A percentile compares a stretch with the other conserved stretches of the same genome.
phyloP scores from a whole-genome alignment of 2,888 invertebrate species.

The Synanthedon vespiformis region DNA sequence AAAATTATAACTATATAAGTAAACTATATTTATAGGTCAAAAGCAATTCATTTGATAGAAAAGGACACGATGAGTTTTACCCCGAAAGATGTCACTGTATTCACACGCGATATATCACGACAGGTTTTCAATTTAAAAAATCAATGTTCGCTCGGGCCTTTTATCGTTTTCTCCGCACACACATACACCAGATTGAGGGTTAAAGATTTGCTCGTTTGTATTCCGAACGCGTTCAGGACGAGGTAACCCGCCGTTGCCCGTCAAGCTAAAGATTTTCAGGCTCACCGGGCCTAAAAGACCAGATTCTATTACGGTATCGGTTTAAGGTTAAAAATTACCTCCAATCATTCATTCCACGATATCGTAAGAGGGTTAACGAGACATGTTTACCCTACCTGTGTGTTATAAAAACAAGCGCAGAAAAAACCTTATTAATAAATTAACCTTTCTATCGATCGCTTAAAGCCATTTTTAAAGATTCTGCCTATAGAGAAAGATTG shows the following conservation, averaged over 20 bases:
- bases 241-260: not conserved
- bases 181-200: constrained; percentile 48
- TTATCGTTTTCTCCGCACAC: constrained; percentile 33
- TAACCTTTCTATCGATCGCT: too few relatives aligned
- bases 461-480: too few relatives aligned
- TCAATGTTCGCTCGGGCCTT: constrained; percentile 1
- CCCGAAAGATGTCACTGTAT: not conserved
- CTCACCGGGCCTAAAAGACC: constrained; percentile 2
- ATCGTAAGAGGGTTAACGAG: not conserved
- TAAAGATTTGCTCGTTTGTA: constrained; percentile 14
- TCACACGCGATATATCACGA: not conserved
- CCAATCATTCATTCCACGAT: not conserved
- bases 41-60: too few relatives aligned
- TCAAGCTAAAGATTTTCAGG: not conserved
- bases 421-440: too few relatives aligned
- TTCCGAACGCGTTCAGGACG: constrained; percentile 1
- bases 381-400: not conserved
- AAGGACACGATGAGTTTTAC: too few relatives aligned
- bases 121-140: constrained; percentile 1
- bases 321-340: not conserved
- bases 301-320: not conserved
- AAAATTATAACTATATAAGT: too few relatives aligned
- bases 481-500: too few relatives aligned
- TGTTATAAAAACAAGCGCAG: too few relatives aligned
- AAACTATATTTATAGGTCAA: too few relatives aligned